These are phyloP conservation scores for Alaudala cheleensis DNA, from an alignment of 2,113 vertebrate genomes.

Conservation along the genomic window DNA sequence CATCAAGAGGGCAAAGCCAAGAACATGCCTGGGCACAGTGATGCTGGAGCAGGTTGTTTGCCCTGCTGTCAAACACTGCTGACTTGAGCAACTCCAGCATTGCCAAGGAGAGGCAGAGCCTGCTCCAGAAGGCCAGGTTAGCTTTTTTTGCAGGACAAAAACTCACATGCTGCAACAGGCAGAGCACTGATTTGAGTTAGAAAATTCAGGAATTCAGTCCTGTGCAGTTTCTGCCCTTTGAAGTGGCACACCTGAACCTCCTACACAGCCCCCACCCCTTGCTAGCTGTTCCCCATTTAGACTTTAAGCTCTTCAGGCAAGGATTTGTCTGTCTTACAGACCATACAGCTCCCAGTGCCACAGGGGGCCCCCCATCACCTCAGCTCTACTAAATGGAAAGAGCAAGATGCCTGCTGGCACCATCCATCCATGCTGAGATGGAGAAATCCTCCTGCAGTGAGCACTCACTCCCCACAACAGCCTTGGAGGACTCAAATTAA, in stretches of 20 bases:
- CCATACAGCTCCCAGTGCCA: neutral
- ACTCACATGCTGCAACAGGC: neutral
- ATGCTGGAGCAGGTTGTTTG: neutral
- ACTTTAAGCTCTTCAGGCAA: slow-evolving; percentile 45
- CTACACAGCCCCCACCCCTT: neutral
- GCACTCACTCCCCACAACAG: neutral
- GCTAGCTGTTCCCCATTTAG: slow-evolving; percentile 16
- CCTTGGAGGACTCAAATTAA: neutral
- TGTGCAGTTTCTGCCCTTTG: neutral
- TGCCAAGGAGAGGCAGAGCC: neutral
- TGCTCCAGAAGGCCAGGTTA: neutral
- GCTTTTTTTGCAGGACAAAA: neutral
- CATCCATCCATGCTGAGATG: neutral
- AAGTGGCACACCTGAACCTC: neutral
- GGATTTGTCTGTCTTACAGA: slow-evolving; percentile 32
- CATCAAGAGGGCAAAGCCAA: neutral
- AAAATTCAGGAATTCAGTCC: neutral
- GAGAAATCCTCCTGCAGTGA: neutral
- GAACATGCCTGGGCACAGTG: neutral
- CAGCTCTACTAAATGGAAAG: neutral
- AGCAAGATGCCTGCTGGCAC: slow-evolving; percentile 37
- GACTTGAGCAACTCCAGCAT: neutral
- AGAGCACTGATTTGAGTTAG: neutral
- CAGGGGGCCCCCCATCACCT: slow-evolving; percentile 12
- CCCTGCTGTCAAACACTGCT: neutral